Evolutionary conservation across 2,888 invertebrate species (phyloP).

Genomic region (Erebia epiphron): DNA sequence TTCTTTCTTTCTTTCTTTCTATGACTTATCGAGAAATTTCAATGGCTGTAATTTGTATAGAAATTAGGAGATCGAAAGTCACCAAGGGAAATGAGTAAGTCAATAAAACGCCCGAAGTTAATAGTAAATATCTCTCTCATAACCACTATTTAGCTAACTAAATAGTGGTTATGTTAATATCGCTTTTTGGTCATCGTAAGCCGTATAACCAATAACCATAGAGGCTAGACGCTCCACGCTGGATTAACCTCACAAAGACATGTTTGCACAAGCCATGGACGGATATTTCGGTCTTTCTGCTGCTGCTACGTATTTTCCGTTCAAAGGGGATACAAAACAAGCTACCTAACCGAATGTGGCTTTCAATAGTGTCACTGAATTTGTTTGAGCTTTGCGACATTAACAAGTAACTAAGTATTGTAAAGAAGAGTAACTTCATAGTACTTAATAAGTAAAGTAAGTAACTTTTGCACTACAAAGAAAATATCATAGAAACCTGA

Average conservation of each 20-base stretch:
- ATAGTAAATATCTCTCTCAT: background rate
- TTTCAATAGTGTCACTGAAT: conserved; percentile 1
- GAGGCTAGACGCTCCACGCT: conserved; percentile 26
- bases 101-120: background rate
- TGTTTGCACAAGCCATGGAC: conserved; percentile 27
- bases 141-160: background rate
- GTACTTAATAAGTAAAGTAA: too few relatives aligned
- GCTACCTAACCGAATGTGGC: background rate
- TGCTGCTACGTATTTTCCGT: conserved; percentile 6
- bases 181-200: conserved; percentile 20
- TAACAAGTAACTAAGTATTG: too few relatives aligned
- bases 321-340: background rate
- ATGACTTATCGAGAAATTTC: too few relatives aligned
- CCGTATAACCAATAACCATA: conserved; percentile 15
- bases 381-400: background rate
- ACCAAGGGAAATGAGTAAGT: background rate
- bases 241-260: conserved; percentile 31
- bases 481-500: too few relatives aligned
- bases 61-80: too few relatives aligned
- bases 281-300: conserved; percentile 18
- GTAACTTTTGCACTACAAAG: too few relatives aligned
- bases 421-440: too few relatives aligned
- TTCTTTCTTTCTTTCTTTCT: too few relatives aligned
- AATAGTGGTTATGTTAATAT: conserved; percentile 28
- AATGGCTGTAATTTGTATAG: too few relatives aligned